phyloP scores from a whole-genome alignment of 2,888 invertebrate genomes.

The Eulithis testata region DNA sequence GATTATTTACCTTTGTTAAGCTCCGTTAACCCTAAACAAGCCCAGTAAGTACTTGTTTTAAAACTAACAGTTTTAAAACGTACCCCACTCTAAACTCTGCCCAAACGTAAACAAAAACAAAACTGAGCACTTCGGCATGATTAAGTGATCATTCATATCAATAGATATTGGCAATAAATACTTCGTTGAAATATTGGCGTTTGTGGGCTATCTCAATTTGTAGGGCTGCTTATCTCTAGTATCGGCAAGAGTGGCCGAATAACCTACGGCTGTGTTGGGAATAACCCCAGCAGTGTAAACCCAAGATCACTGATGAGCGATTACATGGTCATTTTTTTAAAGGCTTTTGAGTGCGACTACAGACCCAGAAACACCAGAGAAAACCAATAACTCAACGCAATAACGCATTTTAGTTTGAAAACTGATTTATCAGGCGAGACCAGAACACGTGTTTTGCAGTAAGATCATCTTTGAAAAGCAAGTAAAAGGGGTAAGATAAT shows the following conservation, averaged over 20 bases:
- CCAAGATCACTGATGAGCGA: neutral
- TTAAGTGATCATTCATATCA: constrained; percentile 48
- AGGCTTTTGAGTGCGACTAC: no score
- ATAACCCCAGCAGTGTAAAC: constrained; percentile 17
- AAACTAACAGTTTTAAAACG: no score
- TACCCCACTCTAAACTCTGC: neutral
- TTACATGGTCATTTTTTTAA: neutral
- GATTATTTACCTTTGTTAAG: no score
- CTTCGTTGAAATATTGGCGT: constrained; percentile 75
- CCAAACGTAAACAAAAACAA: constrained; percentile 16
- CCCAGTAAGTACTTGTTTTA: no score
- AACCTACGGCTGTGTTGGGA: constrained; percentile 23
- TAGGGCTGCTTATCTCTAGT: constrained; percentile 73
- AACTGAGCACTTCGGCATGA: constrained; percentile 18
- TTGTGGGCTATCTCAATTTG: constrained; percentile 80
- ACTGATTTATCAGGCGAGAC: no score
- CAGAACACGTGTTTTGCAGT: no score
- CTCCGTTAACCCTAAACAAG: no score
- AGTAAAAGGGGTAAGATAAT: no score
- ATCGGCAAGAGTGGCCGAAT: constrained; percentile 65
- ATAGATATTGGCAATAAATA: constrained; percentile 72
- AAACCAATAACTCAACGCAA: no score
- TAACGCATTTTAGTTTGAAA: no score
- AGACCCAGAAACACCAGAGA: no score
- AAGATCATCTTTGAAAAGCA: no score